Percentiles rank a stretch among this genome's conserved stretches.
Conservation (phyloP, 2,113 vertebrate species). For the Lasiurus cinereus region DNA sequence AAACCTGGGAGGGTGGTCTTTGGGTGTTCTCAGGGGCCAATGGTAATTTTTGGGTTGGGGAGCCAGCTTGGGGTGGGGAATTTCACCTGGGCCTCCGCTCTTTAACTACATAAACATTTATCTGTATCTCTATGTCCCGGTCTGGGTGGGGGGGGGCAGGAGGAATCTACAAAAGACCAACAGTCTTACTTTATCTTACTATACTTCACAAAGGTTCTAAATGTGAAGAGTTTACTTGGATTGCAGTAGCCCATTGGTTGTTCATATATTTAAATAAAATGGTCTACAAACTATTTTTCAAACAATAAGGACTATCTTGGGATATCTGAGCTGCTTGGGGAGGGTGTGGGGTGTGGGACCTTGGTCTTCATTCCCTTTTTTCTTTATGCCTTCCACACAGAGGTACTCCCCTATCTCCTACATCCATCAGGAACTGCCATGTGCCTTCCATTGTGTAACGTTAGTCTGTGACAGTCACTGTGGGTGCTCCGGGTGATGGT, state of each 20-base stretch:
- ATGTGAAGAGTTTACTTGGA: conserved; percentile 84
- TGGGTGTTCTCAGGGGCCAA: conserved; percentile 83
- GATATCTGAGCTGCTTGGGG: conserved; percentile 84
- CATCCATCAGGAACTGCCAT: conserved; percentile 75
- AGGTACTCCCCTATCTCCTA: conserved; percentile 68
- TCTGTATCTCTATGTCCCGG: conserved; percentile 83
- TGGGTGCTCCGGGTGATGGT: conserved; percentile 59
- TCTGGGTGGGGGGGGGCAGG: conserved; percentile 81
- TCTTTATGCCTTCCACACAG: conserved; percentile 77
- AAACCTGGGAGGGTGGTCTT: conserved; percentile 82
- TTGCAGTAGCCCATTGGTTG: conserved; percentile 85
- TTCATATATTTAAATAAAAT: conserved; percentile 87
- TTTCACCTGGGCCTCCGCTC: conserved; percentile 81
- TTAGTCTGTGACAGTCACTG: conserved; percentile 72
- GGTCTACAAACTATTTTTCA: conserved; percentile 86
- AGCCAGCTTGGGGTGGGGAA: conserved; percentile 78
- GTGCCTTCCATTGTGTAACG: conserved; percentile 68
- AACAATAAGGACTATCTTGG: conserved; percentile 85
- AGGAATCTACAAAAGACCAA: conserved; percentile 83
- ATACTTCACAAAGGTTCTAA: conserved; percentile 83
- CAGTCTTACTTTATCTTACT: conserved; percentile 81
- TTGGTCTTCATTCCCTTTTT: conserved; percentile 80
- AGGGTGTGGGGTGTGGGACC: conserved; percentile 71
- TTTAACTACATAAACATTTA: conserved; percentile 82
- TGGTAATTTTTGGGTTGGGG: conserved; percentile 80